A percentile compares a stretch with the other conserved stretches of the same genome.
Conservation (phyloP, 2,888 invertebrate genomes). For the Oscheius sp. region DNA sequence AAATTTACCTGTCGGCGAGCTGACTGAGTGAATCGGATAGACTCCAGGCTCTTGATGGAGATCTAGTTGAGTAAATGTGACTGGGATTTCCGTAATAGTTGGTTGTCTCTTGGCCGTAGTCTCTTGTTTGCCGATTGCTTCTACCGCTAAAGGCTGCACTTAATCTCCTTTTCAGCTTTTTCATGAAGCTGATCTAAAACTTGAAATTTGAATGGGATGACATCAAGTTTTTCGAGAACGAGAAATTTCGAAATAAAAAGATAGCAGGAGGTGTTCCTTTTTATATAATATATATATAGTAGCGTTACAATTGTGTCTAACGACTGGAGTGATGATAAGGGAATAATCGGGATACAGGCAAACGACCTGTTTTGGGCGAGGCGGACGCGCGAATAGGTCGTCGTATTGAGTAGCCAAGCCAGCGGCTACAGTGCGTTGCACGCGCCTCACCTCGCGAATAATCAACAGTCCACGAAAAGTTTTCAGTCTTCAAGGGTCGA, state of each 20-base stretch:
- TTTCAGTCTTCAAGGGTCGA: too few relatives aligned
- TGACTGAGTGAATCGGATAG: conserved; percentile 61
- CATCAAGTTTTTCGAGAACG: not conserved
- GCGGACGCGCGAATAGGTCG: conserved; percentile 18
- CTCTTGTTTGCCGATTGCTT: conserved; percentile 9
- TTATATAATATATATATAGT: too few relatives aligned
- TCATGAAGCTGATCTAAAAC: conserved; percentile 40
- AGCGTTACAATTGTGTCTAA: too few relatives aligned
- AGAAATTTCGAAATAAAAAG: not conserved
- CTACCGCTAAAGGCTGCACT: conserved; percentile 56
- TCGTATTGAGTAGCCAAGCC: conserved; percentile 25
- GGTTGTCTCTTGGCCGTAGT: not conserved
- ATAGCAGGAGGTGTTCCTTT: too few relatives aligned
- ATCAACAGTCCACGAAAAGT: too few relatives aligned
- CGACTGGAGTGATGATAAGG: not conserved
- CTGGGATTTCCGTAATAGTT: not conserved
- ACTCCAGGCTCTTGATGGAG: conserved; percentile 25
- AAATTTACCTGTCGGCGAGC: conserved; percentile 49
- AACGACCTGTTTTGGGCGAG: conserved; percentile 19
- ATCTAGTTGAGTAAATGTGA: conserved; percentile 3
- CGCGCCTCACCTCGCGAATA: not conserved
- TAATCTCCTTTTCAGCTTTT: conserved; percentile 59
- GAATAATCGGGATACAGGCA: conserved; percentile 21
- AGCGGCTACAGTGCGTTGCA: conserved; percentile 1
- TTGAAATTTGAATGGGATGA: not conserved